Evolutionary conservation across 1,140 invertebrate genomes (phyloP).

Genomic region (Atta texana): DNA sequence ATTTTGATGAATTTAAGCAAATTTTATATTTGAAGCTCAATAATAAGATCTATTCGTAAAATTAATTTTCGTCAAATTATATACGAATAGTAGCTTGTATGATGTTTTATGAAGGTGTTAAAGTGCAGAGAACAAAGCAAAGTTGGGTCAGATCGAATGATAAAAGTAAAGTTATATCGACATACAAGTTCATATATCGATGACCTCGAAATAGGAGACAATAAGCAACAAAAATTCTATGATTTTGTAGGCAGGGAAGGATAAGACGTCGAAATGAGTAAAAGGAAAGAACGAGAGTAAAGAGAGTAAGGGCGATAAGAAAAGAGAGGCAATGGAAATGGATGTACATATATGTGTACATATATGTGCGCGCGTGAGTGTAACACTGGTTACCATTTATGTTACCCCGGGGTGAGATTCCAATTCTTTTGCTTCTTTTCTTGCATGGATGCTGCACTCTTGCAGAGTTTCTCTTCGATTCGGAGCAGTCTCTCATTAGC

Average conservation of each 20-base stretch:
- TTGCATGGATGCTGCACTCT: conserved; percentile 41
- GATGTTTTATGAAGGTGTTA: no score
- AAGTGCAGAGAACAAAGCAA: conserved; percentile 1
- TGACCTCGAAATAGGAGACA: conserved; percentile 73
- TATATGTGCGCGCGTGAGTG: not conserved
- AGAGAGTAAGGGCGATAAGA: not conserved
- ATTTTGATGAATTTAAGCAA: not conserved
- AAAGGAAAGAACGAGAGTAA: not conserved
- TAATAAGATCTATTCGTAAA: not conserved
- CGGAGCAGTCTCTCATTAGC: conserved; percentile 43
- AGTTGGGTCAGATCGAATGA: conserved; percentile 71
- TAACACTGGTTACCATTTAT: conserved; percentile 57
- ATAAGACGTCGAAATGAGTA: not conserved
- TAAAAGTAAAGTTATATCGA: conserved; percentile 83
- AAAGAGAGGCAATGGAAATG: no score
- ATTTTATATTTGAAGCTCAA: not conserved
- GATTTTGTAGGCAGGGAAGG: not conserved
- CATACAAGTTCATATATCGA: conserved; percentile 35
- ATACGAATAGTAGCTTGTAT: not conserved
- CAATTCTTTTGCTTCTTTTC: conserved; percentile 71
- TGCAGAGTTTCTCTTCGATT: conserved; percentile 40
- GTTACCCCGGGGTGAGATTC: conserved; percentile 76
- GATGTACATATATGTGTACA: not conserved
- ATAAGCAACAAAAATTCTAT: conserved; percentile 20
- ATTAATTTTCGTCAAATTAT: not conserved